Evolutionary conservation across 2,888 invertebrate species (phyloP).

Genomic region (Catonia carolina): DNA sequence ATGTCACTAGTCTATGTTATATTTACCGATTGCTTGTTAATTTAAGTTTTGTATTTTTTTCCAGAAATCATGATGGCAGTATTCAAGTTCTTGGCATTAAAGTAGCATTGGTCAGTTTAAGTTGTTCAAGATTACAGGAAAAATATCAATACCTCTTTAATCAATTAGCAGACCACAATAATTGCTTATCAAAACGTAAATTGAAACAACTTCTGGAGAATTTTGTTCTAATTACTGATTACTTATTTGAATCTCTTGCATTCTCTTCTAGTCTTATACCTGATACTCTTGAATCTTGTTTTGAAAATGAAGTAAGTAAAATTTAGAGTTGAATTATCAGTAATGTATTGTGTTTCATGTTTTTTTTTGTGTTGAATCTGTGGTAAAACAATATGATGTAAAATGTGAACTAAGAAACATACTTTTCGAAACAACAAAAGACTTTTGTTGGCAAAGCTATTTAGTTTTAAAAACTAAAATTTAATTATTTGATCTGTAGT

Average conservation of each 20-base stretch:
- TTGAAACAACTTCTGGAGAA: conserved; percentile 56
- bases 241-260: conserved; percentile 55
- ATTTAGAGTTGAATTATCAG: conserved; percentile 11
- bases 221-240: conserved; percentile 53
- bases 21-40: too few species aligned
- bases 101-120: conserved; percentile 58
- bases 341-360: conserved; percentile 3
- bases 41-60: conserved; percentile 31
- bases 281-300: conserved; percentile 64
- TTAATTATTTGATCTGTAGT: too few species aligned
- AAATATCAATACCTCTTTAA: conserved; percentile 60
- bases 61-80: conserved; percentile 54
- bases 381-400: too few species aligned
- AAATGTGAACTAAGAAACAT: too few species aligned
- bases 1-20: too few species aligned
- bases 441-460: too few species aligned
- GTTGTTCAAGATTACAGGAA: conserved; percentile 56
- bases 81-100: conserved; percentile 62
- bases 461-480: too few species aligned
- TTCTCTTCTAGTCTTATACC: conserved; percentile 57
- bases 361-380: conserved; percentile 11
- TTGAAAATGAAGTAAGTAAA: conserved; percentile 52
- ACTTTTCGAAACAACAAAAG: too few species aligned
- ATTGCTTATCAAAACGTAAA: conserved; percentile 59
- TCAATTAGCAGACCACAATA: conserved; percentile 67